phyloP scores from a whole-genome alignment of 1,140 invertebrate species.

The Sesamia nonagrioides region DNA sequence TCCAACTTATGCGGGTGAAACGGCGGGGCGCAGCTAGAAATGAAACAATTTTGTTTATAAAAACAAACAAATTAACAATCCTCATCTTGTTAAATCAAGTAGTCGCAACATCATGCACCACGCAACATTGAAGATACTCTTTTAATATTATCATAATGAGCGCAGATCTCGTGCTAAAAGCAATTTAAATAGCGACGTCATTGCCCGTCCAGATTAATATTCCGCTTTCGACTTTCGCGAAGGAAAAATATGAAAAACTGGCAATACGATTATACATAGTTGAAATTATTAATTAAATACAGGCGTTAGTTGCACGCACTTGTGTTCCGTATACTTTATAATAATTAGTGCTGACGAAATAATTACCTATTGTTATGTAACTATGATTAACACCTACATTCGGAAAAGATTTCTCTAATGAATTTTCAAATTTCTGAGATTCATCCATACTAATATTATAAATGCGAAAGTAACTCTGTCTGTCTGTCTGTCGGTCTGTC shows the following conservation, averaged over 20 bases:
- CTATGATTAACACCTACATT: not conserved
- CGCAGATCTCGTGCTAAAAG: constrained; percentile 17
- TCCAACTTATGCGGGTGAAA: no score
- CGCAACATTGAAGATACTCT: constrained; percentile 45
- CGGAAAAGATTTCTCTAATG: not conserved
- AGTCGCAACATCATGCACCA: not conserved
- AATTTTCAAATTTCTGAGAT: constrained; percentile 6
- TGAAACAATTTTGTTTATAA: not conserved
- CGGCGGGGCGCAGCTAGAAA: no score
- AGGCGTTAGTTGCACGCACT: constrained; percentile 6
- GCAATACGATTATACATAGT: not conserved
- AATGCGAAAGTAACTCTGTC: no score
- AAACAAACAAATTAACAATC: not conserved
- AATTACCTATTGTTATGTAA: constrained; percentile 7
- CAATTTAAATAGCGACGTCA: constrained; percentile 42
- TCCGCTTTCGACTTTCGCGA: constrained; percentile 59
- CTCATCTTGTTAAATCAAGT: not conserved
- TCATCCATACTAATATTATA: no score
- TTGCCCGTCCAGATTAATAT: constrained; percentile 47
- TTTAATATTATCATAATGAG: constrained; percentile 41
- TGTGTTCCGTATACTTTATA: constrained; percentile 16
- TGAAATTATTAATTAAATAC: not conserved
- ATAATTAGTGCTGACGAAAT: not conserved
- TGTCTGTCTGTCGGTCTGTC: no score
- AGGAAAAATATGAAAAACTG: constrained; percentile 50